phyloP scores from a whole-genome alignment of 2,797 vertebrate species.

The Podarcis siculus region DNA sequence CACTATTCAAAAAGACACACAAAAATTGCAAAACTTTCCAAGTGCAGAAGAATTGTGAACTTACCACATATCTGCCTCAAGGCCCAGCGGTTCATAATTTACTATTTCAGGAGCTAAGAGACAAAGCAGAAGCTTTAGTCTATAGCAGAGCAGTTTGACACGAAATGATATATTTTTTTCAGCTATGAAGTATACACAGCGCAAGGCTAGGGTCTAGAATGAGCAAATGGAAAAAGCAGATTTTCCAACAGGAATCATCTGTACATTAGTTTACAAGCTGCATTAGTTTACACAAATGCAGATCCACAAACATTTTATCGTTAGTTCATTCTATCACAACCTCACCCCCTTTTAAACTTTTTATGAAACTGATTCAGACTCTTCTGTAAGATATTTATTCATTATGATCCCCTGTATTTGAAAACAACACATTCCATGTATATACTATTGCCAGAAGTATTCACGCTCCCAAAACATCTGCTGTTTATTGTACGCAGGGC shows the following conservation, averaged over 20 bases:
- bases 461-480: neutral
- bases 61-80: conserved; percentile 99
- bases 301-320: no score
- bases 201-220: neutral
- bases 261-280: neutral
- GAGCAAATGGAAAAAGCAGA: neutral
- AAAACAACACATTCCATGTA: neutral
- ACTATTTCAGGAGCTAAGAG: conserved; percentile 95
- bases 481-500: neutral
- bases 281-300: neutral
- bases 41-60: conserved; percentile 62
- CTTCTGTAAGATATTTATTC: neutral
- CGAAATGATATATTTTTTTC: conserved; percentile 12
- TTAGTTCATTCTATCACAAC: no score
- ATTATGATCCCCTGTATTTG: neutral
- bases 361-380: no score
- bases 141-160: neutral
- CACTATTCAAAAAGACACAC: conserved; percentile 53
- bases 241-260: neutral
- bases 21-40: conserved; percentile 24
- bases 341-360: neutral
- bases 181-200: neutral
- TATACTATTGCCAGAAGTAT: neutral
- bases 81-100: conserved; percentile 96
- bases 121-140: conserved; percentile 60